Evolutionary conservation across 2,888 invertebrate species (phyloP).

Genomic region (Drosophila demipolita): DNA sequence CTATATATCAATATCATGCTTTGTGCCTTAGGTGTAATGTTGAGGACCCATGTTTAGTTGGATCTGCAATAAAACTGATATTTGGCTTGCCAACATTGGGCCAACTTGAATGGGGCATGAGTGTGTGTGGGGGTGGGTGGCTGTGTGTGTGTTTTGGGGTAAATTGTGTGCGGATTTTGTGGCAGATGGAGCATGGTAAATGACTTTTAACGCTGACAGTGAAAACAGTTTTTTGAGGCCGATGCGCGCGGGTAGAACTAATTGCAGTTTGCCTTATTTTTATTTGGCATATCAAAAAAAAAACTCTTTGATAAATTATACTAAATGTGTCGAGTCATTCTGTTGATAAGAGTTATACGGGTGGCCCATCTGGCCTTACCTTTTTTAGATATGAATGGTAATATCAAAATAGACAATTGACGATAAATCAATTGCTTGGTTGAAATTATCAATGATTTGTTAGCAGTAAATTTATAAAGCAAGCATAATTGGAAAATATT

Average conservation of each 20-base stretch:
- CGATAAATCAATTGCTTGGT: constrained; percentile 11
- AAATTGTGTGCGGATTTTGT: background rate
- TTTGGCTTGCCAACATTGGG: constrained; percentile 51
- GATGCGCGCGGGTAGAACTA: constrained; percentile 52
- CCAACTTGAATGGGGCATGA: constrained; percentile 1
- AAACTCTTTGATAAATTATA: constrained; percentile 43
- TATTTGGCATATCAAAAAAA: background rate
- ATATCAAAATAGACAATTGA: constrained; percentile 8
- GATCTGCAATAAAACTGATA: constrained; percentile 32
- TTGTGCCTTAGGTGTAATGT: constrained; percentile 27
- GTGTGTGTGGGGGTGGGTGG: background rate
- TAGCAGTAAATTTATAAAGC: background rate
- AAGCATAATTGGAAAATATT: constrained; percentile 6
- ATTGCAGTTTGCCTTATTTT: constrained; percentile 50
- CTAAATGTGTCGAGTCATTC: constrained; percentile 32
- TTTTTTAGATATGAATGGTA: constrained; percentile 30
- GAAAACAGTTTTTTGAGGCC: constrained; percentile 41
- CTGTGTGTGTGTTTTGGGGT: background rate
- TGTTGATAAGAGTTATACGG: constrained; percentile 28
- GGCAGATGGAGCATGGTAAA: constrained; percentile 30
- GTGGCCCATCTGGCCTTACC: constrained; percentile 21
- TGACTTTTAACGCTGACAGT: constrained; percentile 63
- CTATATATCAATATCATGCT: constrained; percentile 32
- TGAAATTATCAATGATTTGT: background rate
- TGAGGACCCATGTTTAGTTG: constrained; percentile 49